phyloP scores from a whole-genome alignment of 2,797 vertebrate genomes.

The Geotrypetes seraphini region DNA sequence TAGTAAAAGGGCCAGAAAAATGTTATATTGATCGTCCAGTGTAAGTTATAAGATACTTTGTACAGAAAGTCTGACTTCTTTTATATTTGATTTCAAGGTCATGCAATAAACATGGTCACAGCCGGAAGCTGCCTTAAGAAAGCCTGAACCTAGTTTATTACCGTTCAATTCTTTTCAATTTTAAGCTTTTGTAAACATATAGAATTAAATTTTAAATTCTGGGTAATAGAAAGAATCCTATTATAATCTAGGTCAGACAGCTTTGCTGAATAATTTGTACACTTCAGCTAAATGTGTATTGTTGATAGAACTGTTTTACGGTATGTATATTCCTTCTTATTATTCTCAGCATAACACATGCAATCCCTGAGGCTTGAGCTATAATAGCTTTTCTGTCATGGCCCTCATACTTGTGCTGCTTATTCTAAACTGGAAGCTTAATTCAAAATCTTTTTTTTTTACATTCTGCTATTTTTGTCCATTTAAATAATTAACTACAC shows the following conservation, averaged over 20 bases:
- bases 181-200: neutral
- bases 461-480: neutral
- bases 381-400: neutral
- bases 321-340: neutral
- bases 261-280: neutral
- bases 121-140: neutral
- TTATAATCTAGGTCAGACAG: neutral
- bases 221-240: conserved; percentile 4
- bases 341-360: neutral
- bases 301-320: neutral
- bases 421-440: neutral
- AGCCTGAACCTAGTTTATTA: conserved; percentile 6
- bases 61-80: too few species aligned
- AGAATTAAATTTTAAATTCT: conserved; percentile 7
- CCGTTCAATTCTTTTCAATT: neutral
- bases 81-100: conserved; percentile 1
- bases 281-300: conserved; percentile 11
- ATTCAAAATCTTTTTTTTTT: neutral
- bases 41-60: too few species aligned
- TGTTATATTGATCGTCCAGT: too few species aligned
- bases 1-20: too few species aligned
- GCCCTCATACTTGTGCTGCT: neutral
- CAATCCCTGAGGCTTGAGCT: neutral
- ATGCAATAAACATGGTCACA: neutral
- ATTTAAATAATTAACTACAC: neutral